phyloP scores from a whole-genome alignment of 1,140 invertebrate species.

The Drosophila baimaii region DNA sequence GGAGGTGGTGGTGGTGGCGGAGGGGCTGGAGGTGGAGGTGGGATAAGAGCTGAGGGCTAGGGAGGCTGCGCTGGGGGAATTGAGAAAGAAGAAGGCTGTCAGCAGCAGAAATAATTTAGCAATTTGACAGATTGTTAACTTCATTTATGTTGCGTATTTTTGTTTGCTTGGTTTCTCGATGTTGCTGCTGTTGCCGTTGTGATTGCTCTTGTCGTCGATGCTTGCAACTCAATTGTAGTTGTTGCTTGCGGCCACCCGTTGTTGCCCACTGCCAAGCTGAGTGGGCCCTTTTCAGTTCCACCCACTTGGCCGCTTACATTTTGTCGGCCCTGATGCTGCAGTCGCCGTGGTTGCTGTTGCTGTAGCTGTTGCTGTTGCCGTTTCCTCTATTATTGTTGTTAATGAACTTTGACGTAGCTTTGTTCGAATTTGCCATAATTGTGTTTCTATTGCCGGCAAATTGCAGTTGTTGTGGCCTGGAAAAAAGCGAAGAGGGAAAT shows the following conservation, averaged over 20 bases:
- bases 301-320: conserved; percentile 61
- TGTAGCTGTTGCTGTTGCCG: conserved; percentile 15
- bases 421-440: conserved; percentile 65
- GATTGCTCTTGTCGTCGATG: conserved; percentile 29
- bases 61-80: conserved; percentile 62
- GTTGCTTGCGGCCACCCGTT: conserved; percentile 19
- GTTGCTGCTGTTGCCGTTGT: conserved; percentile 29
- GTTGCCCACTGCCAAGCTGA: conserved; percentile 47
- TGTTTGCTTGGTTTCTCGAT: conserved; percentile 47
- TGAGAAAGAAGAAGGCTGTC: conserved; percentile 83
- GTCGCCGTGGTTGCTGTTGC: conserved; percentile 20
- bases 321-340: conserved; percentile 50
- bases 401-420: conserved; percentile 48
- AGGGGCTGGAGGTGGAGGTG: conserved; percentile 14
- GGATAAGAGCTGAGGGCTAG: conserved; percentile 16
- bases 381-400: conserved; percentile 34
- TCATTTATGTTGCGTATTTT: conserved; percentile 83
- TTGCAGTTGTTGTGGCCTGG: conserved; percentile 47
- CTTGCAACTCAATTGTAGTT: conserved; percentile 19
- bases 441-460: conserved; percentile 45
- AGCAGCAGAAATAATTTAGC: conserved; percentile 84
- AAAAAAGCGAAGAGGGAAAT: conserved; percentile 14
- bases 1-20: neutral
- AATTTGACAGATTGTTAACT: conserved; percentile 84
- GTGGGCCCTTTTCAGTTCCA: conserved; percentile 47